Conservation (phyloP, 2,888 invertebrate species). For the Zhengitettix transpicula region DNA sequence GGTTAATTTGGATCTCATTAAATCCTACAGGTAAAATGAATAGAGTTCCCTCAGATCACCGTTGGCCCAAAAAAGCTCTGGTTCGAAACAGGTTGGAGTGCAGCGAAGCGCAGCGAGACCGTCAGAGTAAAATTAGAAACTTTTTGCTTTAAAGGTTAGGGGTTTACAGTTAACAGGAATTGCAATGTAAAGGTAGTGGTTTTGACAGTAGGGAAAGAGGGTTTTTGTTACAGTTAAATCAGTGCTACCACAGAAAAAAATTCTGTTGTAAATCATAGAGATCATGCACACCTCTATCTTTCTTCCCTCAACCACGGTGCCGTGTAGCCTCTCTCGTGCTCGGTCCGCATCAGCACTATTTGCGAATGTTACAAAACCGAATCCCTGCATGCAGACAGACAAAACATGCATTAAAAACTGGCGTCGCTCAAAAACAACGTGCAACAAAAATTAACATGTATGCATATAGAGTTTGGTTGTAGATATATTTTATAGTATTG, state of each 20-base stretch:
- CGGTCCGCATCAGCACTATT: slow-evolving; percentile 99
- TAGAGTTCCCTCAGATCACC: not conserved
- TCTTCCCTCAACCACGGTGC: slow-evolving; percentile 99
- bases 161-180: not conserved
- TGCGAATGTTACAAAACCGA: slow-evolving; percentile 99
- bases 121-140: not conserved
- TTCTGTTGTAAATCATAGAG: slow-evolving; percentile 16
- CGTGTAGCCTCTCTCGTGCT: slow-evolving; percentile 99
- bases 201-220: not conserved
- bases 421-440: slow-evolving; percentile 62
- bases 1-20: not conserved
- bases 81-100: not conserved
- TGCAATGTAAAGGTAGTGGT: not conserved
- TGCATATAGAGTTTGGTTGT: slow-evolving; percentile 5
- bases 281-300: slow-evolving; percentile 99
- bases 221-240: slow-evolving; percentile 3
- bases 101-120: not conserved
- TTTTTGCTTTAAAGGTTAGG: not conserved
- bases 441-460: slow-evolving; percentile 43
- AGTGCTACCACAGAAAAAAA: slow-evolving; percentile 18
- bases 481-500: slow-evolving; percentile 22
- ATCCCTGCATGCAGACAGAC: slow-evolving; percentile 99
- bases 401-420: slow-evolving; percentile 79
- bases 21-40: not conserved
- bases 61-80: not conserved